phyloP scores from a whole-genome alignment of 2,113 vertebrate genomes.

The Azemiops feae region DNA sequence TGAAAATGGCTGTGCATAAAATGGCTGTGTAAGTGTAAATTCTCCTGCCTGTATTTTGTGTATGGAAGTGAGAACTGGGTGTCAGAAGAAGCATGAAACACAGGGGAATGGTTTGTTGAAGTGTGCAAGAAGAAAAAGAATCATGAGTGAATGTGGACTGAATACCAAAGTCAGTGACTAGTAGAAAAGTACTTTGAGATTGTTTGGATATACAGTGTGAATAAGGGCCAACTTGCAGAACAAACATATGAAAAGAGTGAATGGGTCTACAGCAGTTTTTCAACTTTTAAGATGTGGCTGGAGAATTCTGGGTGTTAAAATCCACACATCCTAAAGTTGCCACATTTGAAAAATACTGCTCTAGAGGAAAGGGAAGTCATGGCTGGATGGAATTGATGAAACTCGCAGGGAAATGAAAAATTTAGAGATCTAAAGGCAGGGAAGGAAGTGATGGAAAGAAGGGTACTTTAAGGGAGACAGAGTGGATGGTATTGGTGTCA shows the following conservation, averaged over 20 bases:
- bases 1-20: background rate
- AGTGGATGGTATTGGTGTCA: too few relatives aligned
- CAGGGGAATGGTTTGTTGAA: background rate
- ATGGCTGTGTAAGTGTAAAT: background rate
- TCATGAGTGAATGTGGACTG: background rate
- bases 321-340: background rate
- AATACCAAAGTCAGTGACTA: background rate
- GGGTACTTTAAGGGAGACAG: too few relatives aligned
- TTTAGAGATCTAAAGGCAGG: too few relatives aligned
- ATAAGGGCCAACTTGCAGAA: background rate
- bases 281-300: background rate
- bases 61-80: background rate
- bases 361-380: background rate
- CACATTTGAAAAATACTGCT: background rate
- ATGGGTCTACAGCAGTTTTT: background rate
- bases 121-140: background rate
- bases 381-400: background rate
- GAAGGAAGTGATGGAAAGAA: too few relatives aligned
- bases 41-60: background rate
- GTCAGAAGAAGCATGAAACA: background rate
- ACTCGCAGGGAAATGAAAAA: too few relatives aligned
- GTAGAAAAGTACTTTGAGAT: background rate
- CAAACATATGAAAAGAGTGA: background rate
- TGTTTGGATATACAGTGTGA: background rate
- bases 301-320: background rate